Percentiles rank a stretch among this genome's conserved stretches.
Evolutionary conservation across 2,113 vertebrate species (phyloP).

Genomic region (Platycercus adscitus): DNA sequence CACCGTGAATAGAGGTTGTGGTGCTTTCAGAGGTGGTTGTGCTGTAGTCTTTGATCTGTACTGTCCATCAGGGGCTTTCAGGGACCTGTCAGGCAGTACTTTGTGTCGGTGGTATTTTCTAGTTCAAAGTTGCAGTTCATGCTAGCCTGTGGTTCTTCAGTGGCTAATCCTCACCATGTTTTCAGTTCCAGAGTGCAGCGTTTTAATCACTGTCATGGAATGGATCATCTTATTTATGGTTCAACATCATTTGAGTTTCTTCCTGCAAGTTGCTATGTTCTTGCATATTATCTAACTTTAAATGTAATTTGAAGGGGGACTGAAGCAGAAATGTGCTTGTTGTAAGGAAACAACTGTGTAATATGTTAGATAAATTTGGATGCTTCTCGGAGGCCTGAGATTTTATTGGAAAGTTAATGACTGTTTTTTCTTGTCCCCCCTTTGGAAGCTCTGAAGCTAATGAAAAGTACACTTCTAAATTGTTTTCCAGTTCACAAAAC

Average conservation of each 20-base stretch:
- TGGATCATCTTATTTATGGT: background rate
- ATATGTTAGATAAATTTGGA: background rate
- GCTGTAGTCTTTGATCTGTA: background rate
- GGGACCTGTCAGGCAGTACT: background rate
- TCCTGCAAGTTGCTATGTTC: background rate
- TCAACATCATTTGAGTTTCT: background rate
- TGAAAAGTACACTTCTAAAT: constrained; percentile 38
- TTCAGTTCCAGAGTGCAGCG: background rate
- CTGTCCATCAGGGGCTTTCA: background rate
- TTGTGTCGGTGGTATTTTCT: background rate
- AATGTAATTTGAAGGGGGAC: background rate
- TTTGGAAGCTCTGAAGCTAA: background rate
- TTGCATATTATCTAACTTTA: background rate
- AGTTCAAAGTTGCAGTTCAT: background rate
- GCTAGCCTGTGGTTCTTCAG: background rate
- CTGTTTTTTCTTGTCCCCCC: constrained; percentile 15
- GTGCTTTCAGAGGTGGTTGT: background rate
- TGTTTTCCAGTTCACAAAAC: constrained; percentile 82
- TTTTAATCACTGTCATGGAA: background rate
- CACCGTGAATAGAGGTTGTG: background rate
- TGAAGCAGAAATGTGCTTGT: constrained; percentile 4
- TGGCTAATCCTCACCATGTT: background rate
- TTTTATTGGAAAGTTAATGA: constrained; percentile 52
- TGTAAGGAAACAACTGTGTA: background rate
- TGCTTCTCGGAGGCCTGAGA: background rate